A percentile compares a stretch with the other conserved stretches of the same genome.
Conservation (phyloP, 2,888 invertebrate species). For the Pegoplata infirma region DNA sequence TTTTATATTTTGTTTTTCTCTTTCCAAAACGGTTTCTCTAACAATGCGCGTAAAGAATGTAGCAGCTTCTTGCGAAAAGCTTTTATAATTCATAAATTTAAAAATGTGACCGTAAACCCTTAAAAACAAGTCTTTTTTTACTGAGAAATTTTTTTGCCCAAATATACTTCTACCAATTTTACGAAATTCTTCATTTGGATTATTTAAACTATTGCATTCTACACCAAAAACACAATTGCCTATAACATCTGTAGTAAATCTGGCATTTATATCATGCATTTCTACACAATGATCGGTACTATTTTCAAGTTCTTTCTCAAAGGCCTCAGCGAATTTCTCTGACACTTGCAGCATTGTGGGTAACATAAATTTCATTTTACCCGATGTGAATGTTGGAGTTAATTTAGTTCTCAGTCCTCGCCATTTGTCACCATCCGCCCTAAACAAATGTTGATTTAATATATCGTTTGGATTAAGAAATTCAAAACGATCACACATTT, state of each 20-base stretch:
- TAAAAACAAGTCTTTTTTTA: slow-evolving; percentile 66
- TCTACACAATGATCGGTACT: slow-evolving; percentile 68
- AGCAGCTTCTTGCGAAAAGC: background rate
- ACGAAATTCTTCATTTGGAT: slow-evolving; percentile 75
- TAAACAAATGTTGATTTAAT: slow-evolving; percentile 72
- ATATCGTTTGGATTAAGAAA: slow-evolving; percentile 69
- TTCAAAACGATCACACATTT: slow-evolving; percentile 72
- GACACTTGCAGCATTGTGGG: slow-evolving; percentile 72
- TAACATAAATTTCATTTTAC: slow-evolving; percentile 79
- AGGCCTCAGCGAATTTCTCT: slow-evolving; percentile 60
- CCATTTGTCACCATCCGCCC: slow-evolving; percentile 77
- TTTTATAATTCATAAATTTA: slow-evolving; percentile 36
- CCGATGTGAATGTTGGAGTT: slow-evolving; percentile 79
- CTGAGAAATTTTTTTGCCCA: slow-evolving; percentile 60
- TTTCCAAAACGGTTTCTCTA: slow-evolving; percentile 65
- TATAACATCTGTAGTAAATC: slow-evolving; percentile 79
- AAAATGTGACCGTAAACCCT: slow-evolving; percentile 51
- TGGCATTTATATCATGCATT: slow-evolving; percentile 76
- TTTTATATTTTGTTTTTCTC: slow-evolving; percentile 66
- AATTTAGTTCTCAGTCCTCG: slow-evolving; percentile 77
- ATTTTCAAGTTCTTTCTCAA: slow-evolving; percentile 44
- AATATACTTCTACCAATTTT: slow-evolving; percentile 65
- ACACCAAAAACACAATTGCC: slow-evolving; percentile 79
- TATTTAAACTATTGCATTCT: slow-evolving; percentile 76
- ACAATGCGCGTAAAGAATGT: slow-evolving; percentile 67